A percentile compares a stretch with the other conserved stretches of the same genome.
These are phyloP conservation scores for Miopithecus talapoin DNA, from an alignment of 2,797 vertebrate species.

Conservation along the genomic window DNA sequence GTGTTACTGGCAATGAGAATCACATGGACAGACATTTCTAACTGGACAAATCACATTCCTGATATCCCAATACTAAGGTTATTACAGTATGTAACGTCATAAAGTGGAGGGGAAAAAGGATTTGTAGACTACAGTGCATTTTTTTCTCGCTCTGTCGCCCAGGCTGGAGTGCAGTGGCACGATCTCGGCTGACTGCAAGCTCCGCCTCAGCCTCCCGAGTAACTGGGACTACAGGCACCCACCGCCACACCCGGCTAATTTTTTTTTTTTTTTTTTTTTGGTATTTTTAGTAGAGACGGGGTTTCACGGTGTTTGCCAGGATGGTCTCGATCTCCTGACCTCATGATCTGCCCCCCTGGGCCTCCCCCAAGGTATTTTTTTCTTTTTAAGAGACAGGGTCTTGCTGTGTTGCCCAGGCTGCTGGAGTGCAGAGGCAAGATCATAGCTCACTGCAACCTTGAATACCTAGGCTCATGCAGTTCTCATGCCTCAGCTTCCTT, in stretches of 20 bases:
- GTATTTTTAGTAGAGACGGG: too few relatives aligned
- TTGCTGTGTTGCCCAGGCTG: neutral
- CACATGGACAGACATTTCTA: constrained; percentile 77
- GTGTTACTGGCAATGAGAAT: constrained; percentile 62
- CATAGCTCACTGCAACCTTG: neutral
- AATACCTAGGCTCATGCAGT: neutral
- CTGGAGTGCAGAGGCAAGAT: neutral
- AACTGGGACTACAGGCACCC: too few relatives aligned
- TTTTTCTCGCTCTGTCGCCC: neutral
- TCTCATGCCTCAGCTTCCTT: neutral
- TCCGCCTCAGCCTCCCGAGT: too few relatives aligned
- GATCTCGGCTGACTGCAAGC: too few relatives aligned
- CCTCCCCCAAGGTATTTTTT: too few relatives aligned
- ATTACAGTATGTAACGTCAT: constrained; percentile 18
- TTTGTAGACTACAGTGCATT: neutral
- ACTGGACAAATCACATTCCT: constrained; percentile 80
- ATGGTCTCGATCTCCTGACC: too few relatives aligned
- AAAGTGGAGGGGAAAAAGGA: neutral
- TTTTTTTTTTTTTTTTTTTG: too few relatives aligned
- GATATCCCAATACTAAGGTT: constrained; percentile 73
- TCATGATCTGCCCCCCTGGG: too few relatives aligned
- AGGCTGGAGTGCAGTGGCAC: too few relatives aligned
- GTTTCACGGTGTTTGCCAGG: too few relatives aligned
- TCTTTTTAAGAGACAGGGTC: neutral
- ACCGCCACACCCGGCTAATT: fast-evolving